These are phyloP conservation scores for Trachelus iudaicus DNA, from an alignment of 2,888 invertebrate species.

Conservation along the genomic window DNA sequence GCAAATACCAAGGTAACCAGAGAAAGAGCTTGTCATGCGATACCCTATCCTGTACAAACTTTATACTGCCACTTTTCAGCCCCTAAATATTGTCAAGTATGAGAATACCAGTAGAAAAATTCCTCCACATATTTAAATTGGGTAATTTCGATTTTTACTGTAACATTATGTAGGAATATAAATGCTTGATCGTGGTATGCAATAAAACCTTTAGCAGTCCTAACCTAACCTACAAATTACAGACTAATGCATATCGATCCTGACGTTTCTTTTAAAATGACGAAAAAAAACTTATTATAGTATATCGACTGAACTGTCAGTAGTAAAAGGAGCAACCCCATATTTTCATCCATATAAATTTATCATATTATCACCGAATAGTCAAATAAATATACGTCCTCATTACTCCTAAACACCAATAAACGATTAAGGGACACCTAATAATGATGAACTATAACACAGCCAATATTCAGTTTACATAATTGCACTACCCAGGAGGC, in stretches of 20 bases:
- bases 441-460: neutral
- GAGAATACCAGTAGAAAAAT: neutral
- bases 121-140: neutral
- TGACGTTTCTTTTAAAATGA: neutral
- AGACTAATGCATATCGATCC: neutral
- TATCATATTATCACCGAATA: neutral
- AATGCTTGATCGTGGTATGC: neutral
- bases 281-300: neutral
- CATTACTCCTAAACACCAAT: neutral
- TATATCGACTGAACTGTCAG: neutral
- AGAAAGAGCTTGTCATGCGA: neutral
- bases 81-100: neutral
- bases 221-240: neutral
- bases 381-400: neutral
- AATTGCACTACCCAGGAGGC: neutral
- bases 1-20: neutral
- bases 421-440: neutral
- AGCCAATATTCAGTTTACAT: neutral
- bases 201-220: neutral
- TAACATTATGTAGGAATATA: neutral
- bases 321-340: neutral
- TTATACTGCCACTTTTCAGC: neutral
- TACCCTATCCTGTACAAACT: neutral
- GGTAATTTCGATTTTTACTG: neutral
- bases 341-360: neutral